Conservation (phyloP, 2,888 invertebrate genomes). For the Lasioglossum villosulum region DNA sequence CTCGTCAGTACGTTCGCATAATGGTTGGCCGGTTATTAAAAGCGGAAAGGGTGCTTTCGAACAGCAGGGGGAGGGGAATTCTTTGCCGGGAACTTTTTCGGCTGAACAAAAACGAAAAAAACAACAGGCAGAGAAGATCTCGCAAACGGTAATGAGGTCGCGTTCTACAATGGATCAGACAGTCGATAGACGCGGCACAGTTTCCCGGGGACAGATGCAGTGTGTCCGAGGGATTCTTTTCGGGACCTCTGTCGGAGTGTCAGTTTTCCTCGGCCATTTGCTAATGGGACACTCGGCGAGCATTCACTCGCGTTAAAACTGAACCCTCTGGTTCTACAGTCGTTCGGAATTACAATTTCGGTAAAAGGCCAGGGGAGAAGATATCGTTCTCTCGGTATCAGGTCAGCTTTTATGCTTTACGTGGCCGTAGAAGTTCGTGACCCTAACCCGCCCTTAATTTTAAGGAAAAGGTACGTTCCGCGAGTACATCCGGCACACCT, state of each 20-base stretch:
- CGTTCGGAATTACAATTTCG: constrained; percentile 58
- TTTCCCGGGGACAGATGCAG: background rate
- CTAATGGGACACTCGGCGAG: constrained; percentile 54
- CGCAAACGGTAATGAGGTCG: constrained; percentile 1
- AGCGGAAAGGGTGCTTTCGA: background rate
- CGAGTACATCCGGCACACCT: background rate
- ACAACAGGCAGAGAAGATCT: background rate
- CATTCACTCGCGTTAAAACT: constrained; percentile 46
- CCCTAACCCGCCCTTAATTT: constrained; percentile 25
- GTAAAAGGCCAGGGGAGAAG: constrained; percentile 50
- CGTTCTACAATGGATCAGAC: constrained; percentile 5
- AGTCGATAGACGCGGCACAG: constrained; percentile 14
- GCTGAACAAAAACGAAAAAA: background rate
- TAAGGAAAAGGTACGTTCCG: constrained; percentile 5
- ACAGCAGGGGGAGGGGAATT: background rate
- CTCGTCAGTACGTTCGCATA: background rate
- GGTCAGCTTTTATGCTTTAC: constrained; percentile 25
- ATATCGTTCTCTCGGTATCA: constrained; percentile 34
- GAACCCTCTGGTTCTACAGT: constrained; percentile 40
- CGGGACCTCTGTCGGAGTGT: background rate
- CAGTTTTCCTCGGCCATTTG: constrained; percentile 39
- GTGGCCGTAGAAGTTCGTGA: constrained; percentile 26
- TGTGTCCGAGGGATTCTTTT: background rate
- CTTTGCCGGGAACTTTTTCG: background rate
- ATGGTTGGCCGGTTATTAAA: background rate